These are phyloP conservation scores for Margaritifera margaritifera DNA, from an alignment of 2,888 invertebrate species.

Conservation along the genomic window DNA sequence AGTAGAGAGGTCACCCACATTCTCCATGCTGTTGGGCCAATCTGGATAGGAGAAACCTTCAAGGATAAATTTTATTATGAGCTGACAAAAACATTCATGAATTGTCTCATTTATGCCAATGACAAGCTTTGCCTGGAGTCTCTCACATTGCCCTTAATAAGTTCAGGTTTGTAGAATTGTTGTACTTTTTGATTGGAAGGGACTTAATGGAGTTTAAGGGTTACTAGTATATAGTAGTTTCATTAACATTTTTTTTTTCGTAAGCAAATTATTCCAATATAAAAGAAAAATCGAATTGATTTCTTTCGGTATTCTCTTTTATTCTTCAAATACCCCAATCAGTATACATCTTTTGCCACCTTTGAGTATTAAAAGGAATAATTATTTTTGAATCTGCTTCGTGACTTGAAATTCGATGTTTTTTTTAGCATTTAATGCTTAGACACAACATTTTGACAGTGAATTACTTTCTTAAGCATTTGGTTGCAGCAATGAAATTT, in stretches of 20 bases:
- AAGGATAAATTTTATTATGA: constrained; percentile 16
- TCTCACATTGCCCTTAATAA: constrained; percentile 37
- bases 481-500: too few species aligned
- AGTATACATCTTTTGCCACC: too few species aligned
- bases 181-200: neutral
- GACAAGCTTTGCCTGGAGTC: constrained; percentile 18
- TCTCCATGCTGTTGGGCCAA: constrained; percentile 42
- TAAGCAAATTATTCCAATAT: neutral
- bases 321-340: too few species aligned
- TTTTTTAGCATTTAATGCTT: too few species aligned
- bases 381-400: too few species aligned
- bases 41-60: constrained; percentile 29
- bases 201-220: neutral
- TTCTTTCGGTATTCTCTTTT: too few species aligned
- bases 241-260: neutral
- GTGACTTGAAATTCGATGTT: too few species aligned
- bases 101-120: constrained; percentile 35
- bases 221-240: neutral
- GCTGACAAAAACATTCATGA: constrained; percentile 33
- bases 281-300: too few species aligned
- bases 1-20: constrained; percentile 16
- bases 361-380: too few species aligned
- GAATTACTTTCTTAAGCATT: too few species aligned
- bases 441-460: too few species aligned
- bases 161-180: constrained; percentile 31